Percentiles rank a stretch among this genome's conserved stretches.
Evolutionary conservation across 2,113 vertebrate genomes (phyloP).

Genomic region (Vulpes vulpes): DNA sequence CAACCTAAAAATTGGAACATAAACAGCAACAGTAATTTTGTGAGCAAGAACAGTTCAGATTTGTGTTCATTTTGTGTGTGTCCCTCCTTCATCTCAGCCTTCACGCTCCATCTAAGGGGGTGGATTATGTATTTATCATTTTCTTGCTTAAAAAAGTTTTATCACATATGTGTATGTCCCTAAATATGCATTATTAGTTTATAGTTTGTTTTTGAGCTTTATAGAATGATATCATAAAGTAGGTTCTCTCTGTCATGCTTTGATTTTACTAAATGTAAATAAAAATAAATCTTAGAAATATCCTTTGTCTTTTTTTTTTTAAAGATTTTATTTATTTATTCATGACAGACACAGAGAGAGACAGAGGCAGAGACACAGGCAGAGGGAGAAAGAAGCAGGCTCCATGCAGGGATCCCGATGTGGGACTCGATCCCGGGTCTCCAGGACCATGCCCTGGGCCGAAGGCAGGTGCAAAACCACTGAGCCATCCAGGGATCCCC

Average conservation of each 20-base stretch:
- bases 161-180: not conserved
- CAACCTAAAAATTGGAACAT: not conserved
- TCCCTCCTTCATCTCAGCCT: not conserved
- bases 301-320: not conserved
- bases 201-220: constrained; percentile 29
- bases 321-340: no score
- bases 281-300: constrained; percentile 9
- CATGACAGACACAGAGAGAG: no score
- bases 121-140: not conserved
- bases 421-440: no score
- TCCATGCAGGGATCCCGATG: no score
- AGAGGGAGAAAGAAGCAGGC: no score
- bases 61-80: not conserved
- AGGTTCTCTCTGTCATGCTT: not conserved
- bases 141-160: not conserved
- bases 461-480: no score
- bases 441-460: no score
- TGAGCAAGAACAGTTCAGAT: no score
- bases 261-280: not conserved
- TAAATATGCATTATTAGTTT: not conserved
- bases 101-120: not conserved
- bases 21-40: not conserved
- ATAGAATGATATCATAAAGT: not conserved
- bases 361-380: no score
- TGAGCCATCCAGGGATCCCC: no score